Conservation (phyloP, 2,113 vertebrate species). For the Merops nubicus region DNA sequence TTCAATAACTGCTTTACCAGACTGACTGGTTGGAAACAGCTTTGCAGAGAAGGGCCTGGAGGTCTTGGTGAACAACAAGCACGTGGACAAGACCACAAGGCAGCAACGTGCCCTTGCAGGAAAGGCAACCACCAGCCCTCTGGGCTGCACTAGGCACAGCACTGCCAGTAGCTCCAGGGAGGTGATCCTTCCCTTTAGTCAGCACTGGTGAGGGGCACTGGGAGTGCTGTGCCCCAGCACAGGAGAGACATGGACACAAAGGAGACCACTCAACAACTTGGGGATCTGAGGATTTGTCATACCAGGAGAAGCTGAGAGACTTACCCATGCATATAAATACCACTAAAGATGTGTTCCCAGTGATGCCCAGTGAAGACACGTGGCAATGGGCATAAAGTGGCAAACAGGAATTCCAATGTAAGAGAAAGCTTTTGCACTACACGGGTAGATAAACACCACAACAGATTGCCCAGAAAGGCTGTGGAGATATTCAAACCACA, state of each 20-base stretch:
- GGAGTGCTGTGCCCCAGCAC: neutral
- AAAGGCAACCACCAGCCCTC: neutral
- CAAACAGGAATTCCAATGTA: neutral
- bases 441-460: accelerated
- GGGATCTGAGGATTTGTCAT: neutral
- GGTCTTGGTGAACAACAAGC: neutral
- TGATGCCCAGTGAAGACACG: accelerated
- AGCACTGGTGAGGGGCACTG: neutral
- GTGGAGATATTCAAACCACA: neutral
- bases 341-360: neutral
- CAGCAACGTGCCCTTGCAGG: neutral
- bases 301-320: neutral
- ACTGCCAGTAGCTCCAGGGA: neutral
- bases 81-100: neutral
- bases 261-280: neutral
- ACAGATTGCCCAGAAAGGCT: neutral
- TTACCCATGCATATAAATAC: neutral
- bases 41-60: neutral
- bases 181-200: neutral
- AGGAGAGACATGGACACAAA: neutral
- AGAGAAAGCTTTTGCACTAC: neutral
- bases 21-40: neutral
- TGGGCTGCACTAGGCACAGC: neutral
- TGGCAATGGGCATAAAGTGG: neutral
- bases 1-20: neutral